Percentiles rank a stretch among this genome's conserved stretches.
phyloP scores from a whole-genome alignment of 2,113 vertebrate genomes.

The Pampusana beccarii region DNA sequence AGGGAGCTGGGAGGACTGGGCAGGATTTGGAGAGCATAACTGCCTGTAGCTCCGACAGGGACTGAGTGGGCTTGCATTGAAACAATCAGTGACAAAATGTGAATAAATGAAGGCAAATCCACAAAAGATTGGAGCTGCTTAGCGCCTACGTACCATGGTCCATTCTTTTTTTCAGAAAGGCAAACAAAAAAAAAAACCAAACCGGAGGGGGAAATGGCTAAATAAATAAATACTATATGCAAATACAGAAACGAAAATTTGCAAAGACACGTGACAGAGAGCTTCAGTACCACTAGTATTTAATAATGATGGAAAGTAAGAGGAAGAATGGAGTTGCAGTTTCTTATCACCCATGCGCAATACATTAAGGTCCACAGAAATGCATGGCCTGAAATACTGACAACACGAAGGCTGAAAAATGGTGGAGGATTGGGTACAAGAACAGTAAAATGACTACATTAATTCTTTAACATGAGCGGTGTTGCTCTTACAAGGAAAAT shows the following conservation, averaged over 20 bases:
- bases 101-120: neutral
- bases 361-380: neutral
- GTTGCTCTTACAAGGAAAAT: neutral
- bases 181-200: neutral
- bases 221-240: neutral
- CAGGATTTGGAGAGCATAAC: neutral
- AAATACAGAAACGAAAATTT: neutral
- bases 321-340: neutral
- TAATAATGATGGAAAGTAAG: neutral
- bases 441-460: neutral
- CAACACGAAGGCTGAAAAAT: neutral
- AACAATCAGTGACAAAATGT: neutral
- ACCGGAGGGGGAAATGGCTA: accelerated
- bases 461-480: neutral
- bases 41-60: neutral
- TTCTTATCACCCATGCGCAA: neutral
- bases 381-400: neutral
- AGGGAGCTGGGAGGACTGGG: neutral
- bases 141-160: neutral
- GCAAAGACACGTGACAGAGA: neutral
- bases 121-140: neutral
- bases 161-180: neutral
- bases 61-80: neutral
- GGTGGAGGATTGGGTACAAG: neutral
- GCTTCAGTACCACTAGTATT: neutral